phyloP scores from a whole-genome alignment of 2,797 vertebrate genomes.

The Paedocypris micromegethes region DNA sequence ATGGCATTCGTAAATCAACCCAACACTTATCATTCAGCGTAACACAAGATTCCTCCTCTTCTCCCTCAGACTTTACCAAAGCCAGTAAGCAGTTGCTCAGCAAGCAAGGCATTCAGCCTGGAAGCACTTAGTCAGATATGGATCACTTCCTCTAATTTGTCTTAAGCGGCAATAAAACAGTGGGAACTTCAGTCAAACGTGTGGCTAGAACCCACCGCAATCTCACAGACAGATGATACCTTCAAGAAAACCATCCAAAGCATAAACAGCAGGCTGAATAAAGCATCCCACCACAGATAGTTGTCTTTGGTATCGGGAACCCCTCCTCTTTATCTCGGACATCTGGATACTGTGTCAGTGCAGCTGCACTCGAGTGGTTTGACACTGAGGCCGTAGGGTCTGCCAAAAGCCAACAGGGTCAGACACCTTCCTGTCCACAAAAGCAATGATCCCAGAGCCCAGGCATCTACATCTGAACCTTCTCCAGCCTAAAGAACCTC shows the following conservation, averaged over 20 bases:
- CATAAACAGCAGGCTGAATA: constrained; percentile 20
- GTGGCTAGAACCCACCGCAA: constrained; percentile 54
- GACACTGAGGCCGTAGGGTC: constrained; percentile 51
- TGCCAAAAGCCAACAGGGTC: constrained; percentile 56
- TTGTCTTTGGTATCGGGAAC: constrained; percentile 17
- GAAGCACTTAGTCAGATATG: constrained; percentile 59
- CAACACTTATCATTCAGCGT: too few relatives aligned
- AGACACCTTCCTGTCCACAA: constrained; percentile 51
- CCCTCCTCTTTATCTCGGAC: constrained; percentile 39
- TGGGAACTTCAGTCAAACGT: constrained; percentile 10
- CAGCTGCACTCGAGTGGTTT: constrained; percentile 56
- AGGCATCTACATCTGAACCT: constrained; percentile 45
- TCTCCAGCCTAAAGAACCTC: constrained; percentile 16
- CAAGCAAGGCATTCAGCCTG: constrained; percentile 53
- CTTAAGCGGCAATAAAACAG: constrained; percentile 61
- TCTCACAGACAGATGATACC: constrained; percentile 57
- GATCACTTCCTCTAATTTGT: constrained; percentile 68
- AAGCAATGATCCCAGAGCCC: constrained; percentile 48
- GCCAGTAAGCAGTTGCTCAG: constrained; percentile 40
- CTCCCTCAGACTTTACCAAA: constrained; percentile 8
- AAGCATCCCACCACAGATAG: constrained; percentile 16
- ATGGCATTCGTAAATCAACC: too few relatives aligned
- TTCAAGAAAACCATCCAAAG: constrained; percentile 35
- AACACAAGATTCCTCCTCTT: constrained; percentile 1
- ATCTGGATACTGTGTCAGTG: constrained; percentile 57